Evolutionary conservation across 2,113 vertebrate species (phyloP).

Genomic region (Xiphophorus maculatus): DNA sequence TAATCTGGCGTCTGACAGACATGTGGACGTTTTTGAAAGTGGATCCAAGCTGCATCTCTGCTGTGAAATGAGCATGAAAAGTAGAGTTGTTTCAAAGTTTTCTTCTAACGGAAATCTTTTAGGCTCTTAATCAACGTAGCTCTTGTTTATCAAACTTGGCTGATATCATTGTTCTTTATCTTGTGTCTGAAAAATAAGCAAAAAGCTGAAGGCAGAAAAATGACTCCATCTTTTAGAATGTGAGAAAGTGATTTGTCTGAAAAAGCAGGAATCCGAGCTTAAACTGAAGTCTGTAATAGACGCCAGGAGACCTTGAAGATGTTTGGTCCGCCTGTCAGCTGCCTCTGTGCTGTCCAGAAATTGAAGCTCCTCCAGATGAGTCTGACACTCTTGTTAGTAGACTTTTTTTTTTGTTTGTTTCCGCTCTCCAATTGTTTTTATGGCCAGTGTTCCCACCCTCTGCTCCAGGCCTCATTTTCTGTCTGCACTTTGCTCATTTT

Average conservation of each 20-base stretch:
- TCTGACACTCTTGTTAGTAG: slow-evolving; percentile 1
- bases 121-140: background rate
- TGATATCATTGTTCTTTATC: slow-evolving; percentile 12
- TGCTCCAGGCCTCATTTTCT: slow-evolving; percentile 25
- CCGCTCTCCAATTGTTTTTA: slow-evolving; percentile 16
- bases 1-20: background rate
- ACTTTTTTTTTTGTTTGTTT: slow-evolving; percentile 17
- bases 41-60: too few relatives aligned
- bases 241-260: slow-evolving; percentile 21
- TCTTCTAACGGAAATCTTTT: background rate
- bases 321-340: background rate
- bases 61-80: background rate
- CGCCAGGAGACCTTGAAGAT: slow-evolving; percentile 10
- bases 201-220: slow-evolving; percentile 26
- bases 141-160: background rate
- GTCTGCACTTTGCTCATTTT: background rate
- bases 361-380: slow-evolving; percentile 23
- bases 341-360: slow-evolving; percentile 12
- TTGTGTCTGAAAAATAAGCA: background rate
- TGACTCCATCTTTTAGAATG: slow-evolving; percentile 9
- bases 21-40: too few relatives aligned
- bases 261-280: background rate
- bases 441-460: slow-evolving; percentile 2
- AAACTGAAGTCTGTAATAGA: slow-evolving; percentile 18
- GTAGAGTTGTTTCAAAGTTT: background rate